Percentiles rank a stretch among this genome's conserved stretches.
These are phyloP conservation scores for Centropus bengalensis DNA, from an alignment of 2,113 vertebrate species.

Conservation along the genomic window DNA sequence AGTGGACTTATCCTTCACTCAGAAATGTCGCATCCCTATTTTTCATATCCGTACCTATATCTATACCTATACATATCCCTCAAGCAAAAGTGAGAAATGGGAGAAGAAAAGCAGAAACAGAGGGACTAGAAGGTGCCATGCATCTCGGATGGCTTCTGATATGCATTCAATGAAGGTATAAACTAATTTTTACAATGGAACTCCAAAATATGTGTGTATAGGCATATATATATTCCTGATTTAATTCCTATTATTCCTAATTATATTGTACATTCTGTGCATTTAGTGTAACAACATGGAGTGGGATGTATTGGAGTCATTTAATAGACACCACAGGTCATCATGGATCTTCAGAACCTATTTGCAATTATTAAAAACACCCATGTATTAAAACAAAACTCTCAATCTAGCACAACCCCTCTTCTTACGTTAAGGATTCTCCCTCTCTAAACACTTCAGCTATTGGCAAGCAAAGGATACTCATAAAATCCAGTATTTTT, in stretches of 20 bases:
- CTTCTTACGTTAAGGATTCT: not conserved
- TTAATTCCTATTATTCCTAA: not conserved
- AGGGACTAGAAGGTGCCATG: not conserved
- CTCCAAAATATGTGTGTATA: not conserved
- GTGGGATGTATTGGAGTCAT: not conserved
- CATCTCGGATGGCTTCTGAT: not conserved
- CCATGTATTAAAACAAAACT: not conserved
- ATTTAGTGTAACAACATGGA: not conserved
- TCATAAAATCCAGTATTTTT: slow-evolving; percentile 14
- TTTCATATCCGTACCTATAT: too few relatives aligned
- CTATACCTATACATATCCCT: too few relatives aligned
- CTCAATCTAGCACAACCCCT: not conserved
- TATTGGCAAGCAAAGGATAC: slow-evolving; percentile 19
- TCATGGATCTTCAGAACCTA: not conserved
- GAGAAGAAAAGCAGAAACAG: not conserved
- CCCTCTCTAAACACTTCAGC: not conserved
- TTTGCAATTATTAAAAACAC: not conserved
- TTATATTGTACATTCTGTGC: not conserved
- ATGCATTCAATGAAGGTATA: not conserved
- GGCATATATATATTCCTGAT: not conserved
- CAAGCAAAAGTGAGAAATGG: rapidly evolving
- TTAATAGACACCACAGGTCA: not conserved
- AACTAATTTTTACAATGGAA: not conserved
- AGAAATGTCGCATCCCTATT: not conserved
- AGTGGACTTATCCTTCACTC: not conserved